phyloP scores from a whole-genome alignment of 2,797 vertebrate species.

The Babyrousa celebensis region DNA sequence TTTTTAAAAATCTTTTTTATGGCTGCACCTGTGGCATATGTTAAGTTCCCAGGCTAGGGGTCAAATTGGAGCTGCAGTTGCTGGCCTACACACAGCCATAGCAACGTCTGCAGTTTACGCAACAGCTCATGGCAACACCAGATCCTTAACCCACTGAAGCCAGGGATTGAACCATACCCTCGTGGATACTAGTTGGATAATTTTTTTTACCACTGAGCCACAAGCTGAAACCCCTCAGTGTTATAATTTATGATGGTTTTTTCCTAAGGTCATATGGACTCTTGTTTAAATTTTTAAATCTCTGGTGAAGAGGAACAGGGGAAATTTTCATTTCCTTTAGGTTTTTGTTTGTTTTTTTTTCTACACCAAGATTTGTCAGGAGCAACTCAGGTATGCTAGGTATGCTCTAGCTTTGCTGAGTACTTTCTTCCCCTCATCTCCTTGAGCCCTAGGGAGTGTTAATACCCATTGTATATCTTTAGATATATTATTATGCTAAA shows the following conservation, averaged over 20 bases:
- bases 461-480: neutral
- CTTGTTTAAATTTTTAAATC: neutral
- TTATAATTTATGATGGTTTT: neutral
- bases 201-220: too few relatives aligned
- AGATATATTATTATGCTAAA: neutral
- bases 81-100: too few relatives aligned
- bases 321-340: neutral
- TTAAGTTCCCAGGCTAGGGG: too few relatives aligned
- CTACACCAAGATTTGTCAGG: too few relatives aligned
- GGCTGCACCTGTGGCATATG: too few relatives aligned
- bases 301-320: neutral
- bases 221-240: neutral
- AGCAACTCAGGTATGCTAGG: too few relatives aligned
- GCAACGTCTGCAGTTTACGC: too few relatives aligned
- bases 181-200: too few relatives aligned
- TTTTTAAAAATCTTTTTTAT: neutral
- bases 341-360: neutral
- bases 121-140: too few relatives aligned
- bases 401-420: neutral
- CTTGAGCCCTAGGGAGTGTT: neutral
- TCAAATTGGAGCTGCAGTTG: too few relatives aligned
- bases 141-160: too few relatives aligned
- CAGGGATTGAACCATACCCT: too few relatives aligned
- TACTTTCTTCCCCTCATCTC: neutral
- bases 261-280: neutral